A percentile compares a stretch with the other conserved stretches of the same genome.
These are phyloP conservation scores for Drosophila kanapiae DNA, from an alignment of 1,140 invertebrate species.

Conservation along the genomic window DNA sequence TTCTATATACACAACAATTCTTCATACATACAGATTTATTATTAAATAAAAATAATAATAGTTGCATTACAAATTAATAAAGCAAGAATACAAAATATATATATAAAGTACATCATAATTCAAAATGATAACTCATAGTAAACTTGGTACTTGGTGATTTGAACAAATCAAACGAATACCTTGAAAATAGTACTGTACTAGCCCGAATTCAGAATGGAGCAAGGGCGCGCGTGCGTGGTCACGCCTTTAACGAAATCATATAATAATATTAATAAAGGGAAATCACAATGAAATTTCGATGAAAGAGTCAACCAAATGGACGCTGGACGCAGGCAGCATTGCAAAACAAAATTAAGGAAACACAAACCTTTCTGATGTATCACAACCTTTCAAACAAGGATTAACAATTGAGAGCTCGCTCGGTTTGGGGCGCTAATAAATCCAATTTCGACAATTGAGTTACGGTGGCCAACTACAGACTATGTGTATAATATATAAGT, in stretches of 20 bases:
- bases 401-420: conserved; percentile 65
- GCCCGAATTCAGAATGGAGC: conserved; percentile 39
- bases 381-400: conserved; percentile 80
- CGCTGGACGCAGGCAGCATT: conserved; percentile 14
- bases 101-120: conserved; percentile 54
- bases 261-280: conserved; percentile 28
- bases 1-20: conserved; percentile 82
- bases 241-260: conserved; percentile 44
- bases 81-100: conserved; percentile 64
- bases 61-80: conserved; percentile 79
- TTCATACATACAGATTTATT: conserved; percentile 69
- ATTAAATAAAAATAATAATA: conserved; percentile 73
- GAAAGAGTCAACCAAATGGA: conserved; percentile 23
- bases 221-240: conserved; percentile 15
- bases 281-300: conserved; percentile 64
- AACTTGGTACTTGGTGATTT: conserved; percentile 45
- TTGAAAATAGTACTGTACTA: conserved; percentile 38
- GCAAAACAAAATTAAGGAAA: conserved; percentile 74
- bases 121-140: conserved; percentile 46
- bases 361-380: conserved; percentile 71
- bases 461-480: conserved; percentile 65
- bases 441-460: conserved; percentile 72
- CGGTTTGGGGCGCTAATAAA: conserved; percentile 28
- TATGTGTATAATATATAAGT: conserved; percentile 51
- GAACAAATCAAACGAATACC: conserved; percentile 48